Conservation (phyloP, 2,888 invertebrate genomes). For the Aporophyla nigra region DNA sequence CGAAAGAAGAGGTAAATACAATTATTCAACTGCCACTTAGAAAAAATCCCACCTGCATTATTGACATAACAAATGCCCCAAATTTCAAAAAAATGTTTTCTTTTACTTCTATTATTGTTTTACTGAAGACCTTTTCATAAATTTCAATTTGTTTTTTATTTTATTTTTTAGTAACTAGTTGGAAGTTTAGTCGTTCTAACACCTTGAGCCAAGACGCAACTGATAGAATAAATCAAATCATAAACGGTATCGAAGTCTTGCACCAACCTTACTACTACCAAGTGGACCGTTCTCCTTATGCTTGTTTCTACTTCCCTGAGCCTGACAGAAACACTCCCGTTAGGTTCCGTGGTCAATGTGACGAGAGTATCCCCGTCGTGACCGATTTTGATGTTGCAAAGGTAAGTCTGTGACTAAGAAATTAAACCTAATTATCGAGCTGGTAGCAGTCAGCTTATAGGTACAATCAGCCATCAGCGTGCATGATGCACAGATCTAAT, state of each 20-base stretch:
- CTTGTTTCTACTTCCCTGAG: conserved; percentile 67
- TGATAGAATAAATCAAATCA: conserved; percentile 67
- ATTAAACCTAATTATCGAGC: background rate
- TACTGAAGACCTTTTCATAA: too few relatives aligned
- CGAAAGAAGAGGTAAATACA: conserved; percentile 79
- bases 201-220: conserved; percentile 65
- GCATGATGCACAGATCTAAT: background rate
- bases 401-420: conserved; percentile 49
- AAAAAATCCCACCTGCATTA: background rate
- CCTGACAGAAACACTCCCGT: conserved; percentile 43
- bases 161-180: conserved; percentile 74
- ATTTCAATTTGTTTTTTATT: background rate
- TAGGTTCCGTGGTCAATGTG: conserved; percentile 61
- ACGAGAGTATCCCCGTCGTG: conserved; percentile 51
- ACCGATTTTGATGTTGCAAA: conserved; percentile 48
- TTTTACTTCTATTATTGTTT: too few relatives aligned
- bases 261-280: conserved; percentile 72
- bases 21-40: background rate
- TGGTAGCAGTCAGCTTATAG: background rate
- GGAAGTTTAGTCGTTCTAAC: conserved; percentile 77
- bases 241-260: conserved; percentile 69
- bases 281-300: conserved; percentile 69
- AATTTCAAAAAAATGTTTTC: too few relatives aligned
- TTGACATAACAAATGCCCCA: too few relatives aligned
- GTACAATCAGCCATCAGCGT: background rate